These are phyloP conservation scores for Gonatopus flavifemur DNA, from an alignment of 1,140 invertebrate species.

Conservation along the genomic window DNA sequence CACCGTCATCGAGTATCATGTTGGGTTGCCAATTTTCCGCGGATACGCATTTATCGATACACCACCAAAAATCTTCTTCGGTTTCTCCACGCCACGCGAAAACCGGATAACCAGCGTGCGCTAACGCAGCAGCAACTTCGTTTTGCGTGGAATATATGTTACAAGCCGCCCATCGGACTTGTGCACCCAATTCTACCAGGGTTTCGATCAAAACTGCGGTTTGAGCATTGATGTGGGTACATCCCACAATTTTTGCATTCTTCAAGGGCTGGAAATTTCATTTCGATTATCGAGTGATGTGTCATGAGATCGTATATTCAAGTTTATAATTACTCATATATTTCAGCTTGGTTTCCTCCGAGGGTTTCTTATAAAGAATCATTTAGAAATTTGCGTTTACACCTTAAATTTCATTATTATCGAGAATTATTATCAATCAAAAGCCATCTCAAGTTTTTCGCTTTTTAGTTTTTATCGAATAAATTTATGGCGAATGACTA, in stretches of 20 bases:
- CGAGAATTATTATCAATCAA: too few species aligned
- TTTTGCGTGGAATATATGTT: conserved; percentile 99
- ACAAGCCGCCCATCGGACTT: conserved; percentile 93
- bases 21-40: conserved; percentile 96
- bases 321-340: too few species aligned
- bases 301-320: too few species aligned
- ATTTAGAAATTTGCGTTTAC: too few species aligned
- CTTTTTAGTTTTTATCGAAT: too few species aligned
- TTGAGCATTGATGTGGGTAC: conserved; percentile 97
- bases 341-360: too few species aligned
- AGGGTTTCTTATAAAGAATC: too few species aligned
- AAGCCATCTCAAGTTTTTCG: too few species aligned
- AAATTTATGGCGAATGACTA: too few species aligned
- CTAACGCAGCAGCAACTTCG: conserved; percentile 95
- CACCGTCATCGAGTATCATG: conserved; percentile 97
- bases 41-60: conserved; percentile 91
- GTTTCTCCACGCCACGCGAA: conserved; percentile 96
- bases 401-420: too few species aligned
- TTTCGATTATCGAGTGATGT: too few species aligned
- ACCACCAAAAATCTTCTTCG: conserved; percentile 99
- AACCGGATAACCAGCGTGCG: conserved; percentile 84
- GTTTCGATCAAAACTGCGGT: conserved; percentile 97
- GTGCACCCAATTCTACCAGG: conserved; percentile 84
- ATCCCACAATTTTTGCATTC: conserved; percentile 95
- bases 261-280: conserved; percentile 75